Evolutionary conservation across 1,140 invertebrate species (phyloP), one percentile per base, ranked within the genome.

Genomic region (Halesus radiatus): DNA sequence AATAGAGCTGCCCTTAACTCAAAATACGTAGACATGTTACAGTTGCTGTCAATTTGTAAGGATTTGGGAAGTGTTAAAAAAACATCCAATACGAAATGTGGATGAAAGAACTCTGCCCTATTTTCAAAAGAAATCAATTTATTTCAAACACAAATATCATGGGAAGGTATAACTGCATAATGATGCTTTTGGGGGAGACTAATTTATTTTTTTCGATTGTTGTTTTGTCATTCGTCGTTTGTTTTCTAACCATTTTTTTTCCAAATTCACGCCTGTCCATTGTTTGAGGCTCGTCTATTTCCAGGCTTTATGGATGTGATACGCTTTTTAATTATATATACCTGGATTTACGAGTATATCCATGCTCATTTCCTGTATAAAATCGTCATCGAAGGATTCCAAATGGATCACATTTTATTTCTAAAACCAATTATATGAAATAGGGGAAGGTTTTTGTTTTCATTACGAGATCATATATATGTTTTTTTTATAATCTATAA

Each of bases 291-390:
- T 70, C 66, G 13, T 22, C 72, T n/a, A 26, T 66, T 52, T 77
- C 37, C 56, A 64, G 66, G 60, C 60, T 77, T 77, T 77, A 77
- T 66, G 75, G 75, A 77, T 77, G 45, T 13, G n/a, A 52, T 18
- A 26, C 29, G 22, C 45, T 77, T 72, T 78, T 78, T 78, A 78
- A 78, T 78, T 78, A 72, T 77, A 50, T 52, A 26, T 45, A 68
- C 76, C 37, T 45, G 60, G 60, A 53, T 66, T 29, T 66, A 23
- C 52, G 29, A 66, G 4, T 7, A 50, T 66, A 58, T 77, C 37
- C 10, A 45, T 13, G 37, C 37, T 64, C 76, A 77, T 77, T 77
- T 77, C 76, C 76, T 77, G 76, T 53, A 23, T 58, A 53, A 75
- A 53, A 75, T 56, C 53, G 53, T 58, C 72, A 54, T 75, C 53